A percentile compares a stretch with the other conserved stretches of the same genome.
Evolutionary conservation across 2,797 vertebrate species (phyloP).

Genomic region (Phrynocephalus vlangalii): DNA sequence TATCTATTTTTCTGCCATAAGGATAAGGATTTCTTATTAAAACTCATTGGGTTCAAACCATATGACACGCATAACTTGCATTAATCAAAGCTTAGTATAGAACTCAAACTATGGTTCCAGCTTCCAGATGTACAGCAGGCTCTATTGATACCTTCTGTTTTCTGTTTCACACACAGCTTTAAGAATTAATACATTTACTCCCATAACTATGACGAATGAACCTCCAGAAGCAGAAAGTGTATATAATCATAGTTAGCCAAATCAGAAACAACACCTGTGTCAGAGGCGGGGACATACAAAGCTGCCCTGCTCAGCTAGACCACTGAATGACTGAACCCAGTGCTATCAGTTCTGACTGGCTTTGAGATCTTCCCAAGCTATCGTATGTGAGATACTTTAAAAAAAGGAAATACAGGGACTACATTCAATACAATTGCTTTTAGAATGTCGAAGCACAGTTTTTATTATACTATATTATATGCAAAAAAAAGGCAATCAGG

Average conservation of each 20-base stretch:
- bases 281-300: background rate
- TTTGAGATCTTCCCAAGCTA: background rate
- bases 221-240: background rate
- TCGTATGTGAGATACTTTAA: background rate
- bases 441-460: too few species aligned
- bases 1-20: background rate
- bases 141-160: background rate
- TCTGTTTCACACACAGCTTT: background rate
- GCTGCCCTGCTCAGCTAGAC: background rate
- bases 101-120: background rate
- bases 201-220: background rate
- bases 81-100: background rate
- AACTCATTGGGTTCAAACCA: background rate
- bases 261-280: too few species aligned
- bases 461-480: background rate
- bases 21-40: slow-evolving; percentile 2
- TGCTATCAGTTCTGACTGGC: too few species aligned
- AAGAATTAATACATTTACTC: background rate
- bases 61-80: background rate
- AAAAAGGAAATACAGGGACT: background rate
- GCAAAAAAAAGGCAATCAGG: background rate
- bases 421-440: too few species aligned
- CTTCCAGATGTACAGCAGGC: background rate
- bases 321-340: background rate
- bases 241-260: background rate